phyloP scores from a whole-genome alignment of 23 tunicate genomes.

The Clavelina lepadiformis region DNA sequence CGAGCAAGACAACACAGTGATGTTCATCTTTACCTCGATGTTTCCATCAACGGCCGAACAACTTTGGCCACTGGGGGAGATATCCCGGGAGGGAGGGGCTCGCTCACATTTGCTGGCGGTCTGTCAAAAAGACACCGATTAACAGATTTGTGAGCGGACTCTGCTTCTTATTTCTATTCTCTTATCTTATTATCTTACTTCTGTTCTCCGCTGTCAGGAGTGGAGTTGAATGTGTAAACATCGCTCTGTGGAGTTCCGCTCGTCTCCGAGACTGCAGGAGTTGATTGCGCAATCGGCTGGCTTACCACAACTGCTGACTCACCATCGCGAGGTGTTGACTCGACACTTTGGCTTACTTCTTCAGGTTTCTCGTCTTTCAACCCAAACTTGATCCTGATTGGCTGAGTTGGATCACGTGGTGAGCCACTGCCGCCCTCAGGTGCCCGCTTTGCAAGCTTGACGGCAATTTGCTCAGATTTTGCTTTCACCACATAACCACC shows the following conservation, averaged over 20 bases:
- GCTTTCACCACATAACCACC: slow-evolving; percentile 73
- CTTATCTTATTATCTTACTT: slow-evolving; percentile 36
- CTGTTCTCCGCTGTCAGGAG: slow-evolving; percentile 59
- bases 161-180: no score
- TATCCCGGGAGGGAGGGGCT: slow-evolving; percentile 57
- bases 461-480: slow-evolving; percentile 43
- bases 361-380: slow-evolving; percentile 1
- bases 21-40: slow-evolving; percentile 15
- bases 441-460: slow-evolving; percentile 24
- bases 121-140: slow-evolving; percentile 4
- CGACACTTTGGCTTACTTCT: not conserved
- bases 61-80: slow-evolving; percentile 62
- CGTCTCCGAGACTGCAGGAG: slow-evolving; percentile 17
- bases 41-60: slow-evolving; percentile 34
- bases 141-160: no score
- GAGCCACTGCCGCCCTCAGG: slow-evolving; percentile 40
- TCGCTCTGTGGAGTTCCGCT: slow-evolving; percentile 58
- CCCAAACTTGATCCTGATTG: slow-evolving; percentile 51
- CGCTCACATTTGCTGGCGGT: not conserved
- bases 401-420: slow-evolving; percentile 57
- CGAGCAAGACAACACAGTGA: no score
- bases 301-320: not conserved
- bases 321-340: slow-evolving; percentile 4
- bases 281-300: slow-evolving; percentile 37
- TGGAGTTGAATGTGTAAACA: slow-evolving; percentile 58